Evolutionary conservation across 2,113 vertebrate species (phyloP), one percentile per base, ranked within the genome.

Genomic region (Corvus cornix): DNA sequence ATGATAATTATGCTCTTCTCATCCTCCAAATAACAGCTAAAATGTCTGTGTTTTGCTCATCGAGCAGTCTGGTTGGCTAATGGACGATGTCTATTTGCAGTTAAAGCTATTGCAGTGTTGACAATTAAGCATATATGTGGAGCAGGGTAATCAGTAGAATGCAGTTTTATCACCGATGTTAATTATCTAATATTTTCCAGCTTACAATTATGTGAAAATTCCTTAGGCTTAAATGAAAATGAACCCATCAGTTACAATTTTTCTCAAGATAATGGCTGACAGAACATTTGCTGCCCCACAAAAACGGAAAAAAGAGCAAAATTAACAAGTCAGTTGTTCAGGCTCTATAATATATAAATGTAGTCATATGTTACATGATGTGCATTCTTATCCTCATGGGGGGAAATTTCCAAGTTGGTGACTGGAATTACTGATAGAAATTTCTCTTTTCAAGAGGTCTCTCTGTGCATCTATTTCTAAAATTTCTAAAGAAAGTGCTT

Each of bases 71-170:
- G 96, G 95, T 96, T 97, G 96, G 96, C 94, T 96, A 98, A 96
- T 93, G 95, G 96, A 93, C 53, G 26, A 95, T 94, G 89, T 90
- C 98, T 97, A 93, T 98, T 97, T 98, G 97, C 97, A 97, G 97
- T 97, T 97, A 97, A 97, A 97, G 93, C 41, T 79, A 95, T 95
- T 95, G 93, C 78, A 80, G 8, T 96, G 84, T 84, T 97, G 97
- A 97, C 97, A 98, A 96, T 98, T 97, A 97, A 96, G 96, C 88
- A 88, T 97, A 74, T 92, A 95, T 4, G 56, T 19, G 12, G 70
- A 97, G 95, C 90, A 79, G 83, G 41, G 87, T 96, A 96, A 98
- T 94, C 89, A 85, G 97, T 91, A 68, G 91, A 93, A 93, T 81
- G 82, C 58, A 48, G 59, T 97, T 97, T 97, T 97, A 97, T 97